Evolutionary conservation across 1,140 invertebrate genomes (phyloP).

Genomic region (Onthophagus taurus): DNA sequence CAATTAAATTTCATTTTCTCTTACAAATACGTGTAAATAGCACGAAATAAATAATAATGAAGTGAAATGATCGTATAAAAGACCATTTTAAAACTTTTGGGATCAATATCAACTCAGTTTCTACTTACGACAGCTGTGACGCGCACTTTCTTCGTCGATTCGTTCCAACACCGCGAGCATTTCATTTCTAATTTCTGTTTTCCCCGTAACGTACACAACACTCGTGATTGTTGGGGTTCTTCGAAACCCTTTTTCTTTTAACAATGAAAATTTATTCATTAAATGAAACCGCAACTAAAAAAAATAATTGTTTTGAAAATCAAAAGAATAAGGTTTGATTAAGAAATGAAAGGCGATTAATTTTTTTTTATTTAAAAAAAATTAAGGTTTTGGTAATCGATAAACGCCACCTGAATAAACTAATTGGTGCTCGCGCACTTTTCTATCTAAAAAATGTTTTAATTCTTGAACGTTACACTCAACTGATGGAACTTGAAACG

Average conservation of each 20-base stretch:
- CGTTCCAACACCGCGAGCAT: too few species aligned
- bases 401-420: slow-evolving; percentile 79
- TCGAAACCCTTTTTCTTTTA: not conserved
- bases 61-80: too few species aligned
- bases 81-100: too few species aligned
- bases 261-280: not conserved
- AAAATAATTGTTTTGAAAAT: not conserved
- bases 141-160: too few species aligned
- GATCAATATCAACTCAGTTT: too few species aligned
- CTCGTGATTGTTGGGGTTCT: too few species aligned
- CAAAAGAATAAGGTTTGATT: not conserved
- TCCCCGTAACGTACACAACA: too few species aligned
- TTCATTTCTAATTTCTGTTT: too few species aligned
- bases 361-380: slow-evolving; percentile 15
- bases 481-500: slow-evolving; percentile 72
- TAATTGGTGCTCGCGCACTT: slow-evolving; percentile 83
- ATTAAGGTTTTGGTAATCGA: slow-evolving; percentile 61
- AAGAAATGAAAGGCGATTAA: not conserved
- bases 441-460: slow-evolving; percentile 81
- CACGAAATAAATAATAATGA: too few species aligned
- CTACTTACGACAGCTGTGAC: too few species aligned
- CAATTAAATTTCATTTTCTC: too few species aligned
- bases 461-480: slow-evolving; percentile 85
- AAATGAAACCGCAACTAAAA: not conserved
- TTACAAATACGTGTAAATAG: too few species aligned